phyloP scores from a whole-genome alignment of 2,113 vertebrate genomes.

The rabbit (Oryctolagus cuniculus) region DNA sequence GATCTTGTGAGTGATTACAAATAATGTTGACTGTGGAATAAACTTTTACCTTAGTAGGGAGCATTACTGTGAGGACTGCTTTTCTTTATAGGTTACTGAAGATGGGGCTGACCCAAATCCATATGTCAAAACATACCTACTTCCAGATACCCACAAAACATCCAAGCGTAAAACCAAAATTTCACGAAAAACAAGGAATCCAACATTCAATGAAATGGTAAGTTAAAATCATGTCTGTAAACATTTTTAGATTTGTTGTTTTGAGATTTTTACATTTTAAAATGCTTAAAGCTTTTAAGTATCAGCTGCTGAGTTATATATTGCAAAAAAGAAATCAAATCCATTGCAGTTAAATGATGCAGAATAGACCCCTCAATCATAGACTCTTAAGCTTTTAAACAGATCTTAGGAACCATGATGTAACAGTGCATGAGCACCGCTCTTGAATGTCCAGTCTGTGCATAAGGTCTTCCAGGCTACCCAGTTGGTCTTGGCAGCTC shows the following conservation, averaged over 20 bases:
- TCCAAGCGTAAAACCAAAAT: slow-evolving; percentile 99
- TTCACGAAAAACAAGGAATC: slow-evolving; percentile 97
- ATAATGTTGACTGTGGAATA: slow-evolving; percentile 10
- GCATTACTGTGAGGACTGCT: slow-evolving; percentile 65
- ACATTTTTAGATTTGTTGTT: not conserved
- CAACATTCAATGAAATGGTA: slow-evolving; percentile 99
- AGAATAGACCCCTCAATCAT: not conserved
- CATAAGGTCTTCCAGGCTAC: not conserved
- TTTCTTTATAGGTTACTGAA: slow-evolving; percentile 92
- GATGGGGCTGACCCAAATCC: slow-evolving; percentile 98
- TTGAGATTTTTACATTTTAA: slow-evolving; percentile 45
- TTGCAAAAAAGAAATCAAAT: not conserved
- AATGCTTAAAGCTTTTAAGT: slow-evolving; percentile 17
- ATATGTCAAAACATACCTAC: slow-evolving; percentile 98
- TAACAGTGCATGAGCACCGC: not conserved
- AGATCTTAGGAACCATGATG: not conserved
- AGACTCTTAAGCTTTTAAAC: slow-evolving; percentile 16
- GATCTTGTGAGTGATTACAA: slow-evolving; percentile 91
- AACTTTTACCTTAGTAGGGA: slow-evolving; percentile 40
- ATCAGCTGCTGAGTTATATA: slow-evolving; percentile 16
- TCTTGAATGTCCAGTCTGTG: not conserved
- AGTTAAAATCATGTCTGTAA: slow-evolving; percentile 76
- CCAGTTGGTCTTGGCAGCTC: not conserved
- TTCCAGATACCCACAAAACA: slow-evolving; percentile 96
- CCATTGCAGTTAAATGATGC: not conserved